Percentiles rank a stretch among this genome's conserved stretches.
Conservation (phyloP, 2,113 vertebrate genomes). For the Laticauda colubrina region DNA sequence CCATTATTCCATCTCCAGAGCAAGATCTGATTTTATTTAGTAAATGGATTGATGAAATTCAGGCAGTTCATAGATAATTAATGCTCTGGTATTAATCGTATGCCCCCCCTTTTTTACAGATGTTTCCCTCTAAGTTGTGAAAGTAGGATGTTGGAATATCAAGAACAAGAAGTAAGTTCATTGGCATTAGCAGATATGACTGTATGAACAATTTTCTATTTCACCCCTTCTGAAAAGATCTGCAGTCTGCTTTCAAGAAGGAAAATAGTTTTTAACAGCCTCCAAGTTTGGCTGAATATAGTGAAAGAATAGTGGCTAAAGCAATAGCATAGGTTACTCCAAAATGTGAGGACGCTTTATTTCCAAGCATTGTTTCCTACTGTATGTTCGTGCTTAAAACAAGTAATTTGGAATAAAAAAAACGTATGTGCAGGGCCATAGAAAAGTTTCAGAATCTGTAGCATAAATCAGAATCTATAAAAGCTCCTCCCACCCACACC, state of each 20-base stretch:
- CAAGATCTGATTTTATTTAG: not conserved
- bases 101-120: constrained; percentile 49
- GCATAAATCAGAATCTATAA: not conserved
- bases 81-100: not conserved
- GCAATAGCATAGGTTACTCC: not conserved
- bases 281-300: not conserved
- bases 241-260: not conserved
- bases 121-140: constrained; percentile 59
- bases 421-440: not conserved
- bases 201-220: not conserved
- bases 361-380: not conserved
- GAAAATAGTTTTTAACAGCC: not conserved
- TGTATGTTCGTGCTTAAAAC: not conserved
- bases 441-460: not conserved
- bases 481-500: not conserved
- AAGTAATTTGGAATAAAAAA: not conserved
- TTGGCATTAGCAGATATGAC: not conserved
- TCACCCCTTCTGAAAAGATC: not conserved
- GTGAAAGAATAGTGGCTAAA: not conserved
- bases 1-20: not conserved
- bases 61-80: not conserved
- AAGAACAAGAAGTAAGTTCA: constrained; percentile 82
- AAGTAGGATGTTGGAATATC: constrained; percentile 83
- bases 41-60: not conserved
- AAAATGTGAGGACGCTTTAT: not conserved